Percentiles rank a stretch among this genome's conserved stretches.
Conservation (phyloP, 2,797 vertebrate genomes). For the Arctocebus calabarensis region DNA sequence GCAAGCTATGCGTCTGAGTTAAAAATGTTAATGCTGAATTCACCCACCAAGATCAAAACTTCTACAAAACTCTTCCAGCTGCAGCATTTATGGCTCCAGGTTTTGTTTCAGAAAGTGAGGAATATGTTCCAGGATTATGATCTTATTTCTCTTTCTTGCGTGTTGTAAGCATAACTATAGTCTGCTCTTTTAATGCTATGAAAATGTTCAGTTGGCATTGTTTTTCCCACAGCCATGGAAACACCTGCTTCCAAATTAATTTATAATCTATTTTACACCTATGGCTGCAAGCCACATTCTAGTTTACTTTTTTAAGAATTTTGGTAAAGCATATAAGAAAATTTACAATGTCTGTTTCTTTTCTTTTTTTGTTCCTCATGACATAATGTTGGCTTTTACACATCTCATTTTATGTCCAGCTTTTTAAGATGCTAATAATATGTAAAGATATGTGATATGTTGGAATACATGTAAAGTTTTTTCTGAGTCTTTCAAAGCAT, state of each 20-base stretch:
- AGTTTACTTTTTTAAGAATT: constrained; percentile 78
- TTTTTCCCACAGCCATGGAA: constrained; percentile 80
- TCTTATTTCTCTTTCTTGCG: constrained; percentile 80
- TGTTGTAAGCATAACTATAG: constrained; percentile 75
- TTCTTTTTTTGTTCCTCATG: constrained; percentile 81
- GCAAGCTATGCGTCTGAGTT: constrained; percentile 73
- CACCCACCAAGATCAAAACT: constrained; percentile 84
- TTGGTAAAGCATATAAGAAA: constrained; percentile 80
- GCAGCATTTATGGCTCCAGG: constrained; percentile 80
- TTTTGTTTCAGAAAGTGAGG: constrained; percentile 80
- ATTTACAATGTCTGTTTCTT: constrained; percentile 80
- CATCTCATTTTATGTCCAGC: constrained; percentile 80
- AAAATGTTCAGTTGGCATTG: constrained; percentile 76
- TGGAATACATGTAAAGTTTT: constrained; percentile 78
- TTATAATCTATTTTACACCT: constrained; percentile 85
- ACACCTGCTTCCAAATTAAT: constrained; percentile 86
- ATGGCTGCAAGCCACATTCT: constrained; percentile 78
- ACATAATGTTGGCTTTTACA: constrained; percentile 85
- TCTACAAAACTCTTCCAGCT: constrained; percentile 82
- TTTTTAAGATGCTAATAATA: constrained; percentile 85
- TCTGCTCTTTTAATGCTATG: constrained; percentile 66
- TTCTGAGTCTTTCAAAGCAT: constrained; percentile 69
- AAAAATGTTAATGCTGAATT: constrained; percentile 74
- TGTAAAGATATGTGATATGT: constrained; percentile 83
- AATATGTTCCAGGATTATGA: constrained; percentile 80